phyloP scores from a whole-genome alignment of 2,888 invertebrate genomes.

The Nomada goodeniana region DNA sequence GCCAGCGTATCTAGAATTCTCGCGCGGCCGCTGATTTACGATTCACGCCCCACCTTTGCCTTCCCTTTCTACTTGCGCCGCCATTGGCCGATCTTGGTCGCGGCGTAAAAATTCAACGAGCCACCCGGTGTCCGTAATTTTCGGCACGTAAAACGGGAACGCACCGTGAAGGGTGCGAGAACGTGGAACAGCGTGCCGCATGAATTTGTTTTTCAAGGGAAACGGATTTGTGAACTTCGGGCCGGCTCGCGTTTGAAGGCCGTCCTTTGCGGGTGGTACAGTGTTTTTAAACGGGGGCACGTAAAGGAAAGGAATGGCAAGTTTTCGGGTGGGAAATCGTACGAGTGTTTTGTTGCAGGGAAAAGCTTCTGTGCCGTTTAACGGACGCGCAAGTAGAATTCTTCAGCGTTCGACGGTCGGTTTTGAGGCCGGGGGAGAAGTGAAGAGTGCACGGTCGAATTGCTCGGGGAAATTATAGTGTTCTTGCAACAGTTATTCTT shows the following conservation, averaged over 20 bases:
- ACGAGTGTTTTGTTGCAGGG: background rate
- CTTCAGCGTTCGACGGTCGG: too few relatives aligned
- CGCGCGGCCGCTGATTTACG: slow-evolving; percentile 8
- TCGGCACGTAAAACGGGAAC: background rate
- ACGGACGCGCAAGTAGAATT: background rate
- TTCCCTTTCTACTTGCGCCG: slow-evolving; percentile 14
- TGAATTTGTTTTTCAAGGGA: background rate
- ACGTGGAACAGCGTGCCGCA: background rate
- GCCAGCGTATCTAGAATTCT: slow-evolving; percentile 5
- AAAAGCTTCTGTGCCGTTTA: background rate
- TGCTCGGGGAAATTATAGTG: background rate
- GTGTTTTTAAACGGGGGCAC: background rate
- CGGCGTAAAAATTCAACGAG: slow-evolving; percentile 11
- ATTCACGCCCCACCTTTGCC: slow-evolving; percentile 6
- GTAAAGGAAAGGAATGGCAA: background rate
- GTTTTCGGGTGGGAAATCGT: background rate
- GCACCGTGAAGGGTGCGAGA: background rate
- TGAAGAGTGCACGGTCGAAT: background rate
- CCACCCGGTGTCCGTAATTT: slow-evolving; percentile 6
- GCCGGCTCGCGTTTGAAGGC: background rate
- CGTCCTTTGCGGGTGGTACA: background rate
- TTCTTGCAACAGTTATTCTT: background rate
- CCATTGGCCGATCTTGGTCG: background rate
- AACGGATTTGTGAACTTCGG: background rate
- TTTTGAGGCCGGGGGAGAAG: background rate